Evolutionary conservation across 2,113 vertebrate genomes (phyloP).

Genomic region (Lepisosteus osseus): DNA sequence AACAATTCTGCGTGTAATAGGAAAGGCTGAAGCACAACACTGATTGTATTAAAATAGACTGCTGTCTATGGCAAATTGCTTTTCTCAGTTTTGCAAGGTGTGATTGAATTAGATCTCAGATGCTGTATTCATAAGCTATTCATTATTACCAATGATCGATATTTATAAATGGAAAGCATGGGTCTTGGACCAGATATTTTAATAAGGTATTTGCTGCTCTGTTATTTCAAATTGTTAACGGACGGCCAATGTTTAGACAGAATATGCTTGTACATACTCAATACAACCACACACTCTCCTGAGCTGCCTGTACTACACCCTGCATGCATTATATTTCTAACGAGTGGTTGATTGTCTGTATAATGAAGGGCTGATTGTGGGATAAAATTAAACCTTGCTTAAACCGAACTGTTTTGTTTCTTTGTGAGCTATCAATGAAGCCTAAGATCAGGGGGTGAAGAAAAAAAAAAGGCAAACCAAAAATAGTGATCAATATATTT

Average conservation of each 20-base stretch:
- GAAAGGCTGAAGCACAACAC: not conserved
- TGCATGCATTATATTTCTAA: too few species aligned
- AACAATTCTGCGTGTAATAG: not conserved
- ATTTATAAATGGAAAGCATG: not conserved
- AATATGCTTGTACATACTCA: too few species aligned
- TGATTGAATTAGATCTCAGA: not conserved
- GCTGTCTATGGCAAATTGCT: not conserved
- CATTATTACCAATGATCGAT: not conserved
- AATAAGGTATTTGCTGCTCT: too few species aligned
- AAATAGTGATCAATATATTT: slow-evolving; percentile 22
- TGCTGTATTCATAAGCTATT: not conserved
- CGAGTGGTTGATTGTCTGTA: too few species aligned
- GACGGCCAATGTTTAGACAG: too few species aligned
- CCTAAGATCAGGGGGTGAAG: slow-evolving; percentile 9
- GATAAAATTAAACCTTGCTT: not conserved
- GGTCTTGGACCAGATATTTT: not conserved
- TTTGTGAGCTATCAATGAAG: slow-evolving; percentile 1
- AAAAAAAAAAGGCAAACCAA: not conserved
- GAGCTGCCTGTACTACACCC: too few species aligned
- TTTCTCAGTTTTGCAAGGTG: not conserved
- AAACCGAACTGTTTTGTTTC: slow-evolving; percentile 8
- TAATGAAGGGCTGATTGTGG: too few species aligned
- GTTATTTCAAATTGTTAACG: too few species aligned
- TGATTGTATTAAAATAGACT: slow-evolving; percentile 1
- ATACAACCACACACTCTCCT: too few species aligned